phyloP scores from a whole-genome alignment of 2,888 invertebrate genomes.

The Camptogramma bilineatum region DNA sequence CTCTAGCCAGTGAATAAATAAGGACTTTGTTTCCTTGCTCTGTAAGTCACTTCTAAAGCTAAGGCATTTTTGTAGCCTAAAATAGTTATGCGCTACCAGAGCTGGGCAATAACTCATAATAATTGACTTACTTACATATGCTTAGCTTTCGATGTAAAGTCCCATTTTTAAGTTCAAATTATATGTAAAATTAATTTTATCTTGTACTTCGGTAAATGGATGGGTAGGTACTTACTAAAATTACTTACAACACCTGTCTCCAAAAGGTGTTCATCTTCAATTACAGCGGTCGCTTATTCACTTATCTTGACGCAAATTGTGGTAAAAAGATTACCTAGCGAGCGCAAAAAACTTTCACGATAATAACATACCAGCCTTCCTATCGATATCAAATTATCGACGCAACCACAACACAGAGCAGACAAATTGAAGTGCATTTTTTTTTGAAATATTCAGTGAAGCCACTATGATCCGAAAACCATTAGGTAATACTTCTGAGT shows the following conservation, averaged over 20 bases:
- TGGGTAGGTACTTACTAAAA: neutral
- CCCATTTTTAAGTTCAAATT: no score
- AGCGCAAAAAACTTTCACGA: constrained; percentile 6
- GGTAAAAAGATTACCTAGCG: constrained; percentile 11
- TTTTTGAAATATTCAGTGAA: neutral
- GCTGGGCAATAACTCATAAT: no score
- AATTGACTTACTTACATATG: no score
- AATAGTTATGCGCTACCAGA: no score
- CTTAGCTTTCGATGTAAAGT: no score
- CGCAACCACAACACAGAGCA: constrained; percentile 1
- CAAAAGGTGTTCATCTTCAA: constrained; percentile 2
- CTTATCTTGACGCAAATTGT: constrained; percentile 10
- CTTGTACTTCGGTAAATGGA: neutral
- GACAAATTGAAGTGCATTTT: neutral
- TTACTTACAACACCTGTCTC: constrained; percentile 16
- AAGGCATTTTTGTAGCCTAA: no score
- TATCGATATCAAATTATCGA: constrained; percentile 17
- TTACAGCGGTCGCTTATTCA: constrained; percentile 36
- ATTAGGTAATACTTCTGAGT: no score
- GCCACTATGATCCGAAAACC: no score
- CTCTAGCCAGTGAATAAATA: no score
- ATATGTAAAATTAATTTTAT: neutral
- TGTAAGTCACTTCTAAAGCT: no score
- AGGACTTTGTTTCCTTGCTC: no score
- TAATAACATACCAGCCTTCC: constrained; percentile 1